Evolutionary conservation across 1,140 invertebrate genomes (phyloP), one percentile per base, ranked within the genome.

Genomic region (Lineus longissimus): DNA sequence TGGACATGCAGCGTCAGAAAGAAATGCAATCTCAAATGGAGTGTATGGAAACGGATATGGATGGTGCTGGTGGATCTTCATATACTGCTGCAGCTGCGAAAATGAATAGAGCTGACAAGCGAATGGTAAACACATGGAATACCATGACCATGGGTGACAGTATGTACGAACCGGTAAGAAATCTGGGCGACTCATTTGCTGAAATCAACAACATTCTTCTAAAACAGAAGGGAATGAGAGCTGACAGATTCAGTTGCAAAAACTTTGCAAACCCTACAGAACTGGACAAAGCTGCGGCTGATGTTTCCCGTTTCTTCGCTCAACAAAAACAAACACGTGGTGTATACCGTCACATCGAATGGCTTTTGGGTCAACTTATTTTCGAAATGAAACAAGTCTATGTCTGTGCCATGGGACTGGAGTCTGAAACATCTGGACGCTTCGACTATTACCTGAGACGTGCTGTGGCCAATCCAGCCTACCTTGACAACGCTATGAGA

Each of bases 221-320:
- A 9, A 51, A 51, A 27, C 47, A 51, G 47, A 51, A 51, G n/a
- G 47, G 47, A 4, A 51, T 51, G 47, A 4, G 47, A 51, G 6
- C 47, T 6, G 47, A 51, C 25, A 51, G 47, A 51, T 51, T 51
- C 47, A 51, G 47, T n/a, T 51, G 47, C 47, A 51, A 51, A n/a
- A 51, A 51, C n/a, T 51, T 51, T 51, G 47, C 47, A 4, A 51
- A 51, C 47, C 47, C 47, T n/a, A 51, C 47, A 51, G 47, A 51
- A n/a, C 25, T 51, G 47, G n/a, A 6, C 6, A 51, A n/a, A 51
- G 47, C 47, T 27, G 47, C 47, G 4, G 47, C 6, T 9, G 47
- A 51, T n/a, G 47, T 51, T 6, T 4, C 47, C 4, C 6, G n/a
- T 4, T 51, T 51, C 47, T 51, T 51, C 47, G n/a, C 4, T n/a